phyloP scores from a whole-genome alignment of 1,140 invertebrate species.

The Hycleus cichorii region DNA sequence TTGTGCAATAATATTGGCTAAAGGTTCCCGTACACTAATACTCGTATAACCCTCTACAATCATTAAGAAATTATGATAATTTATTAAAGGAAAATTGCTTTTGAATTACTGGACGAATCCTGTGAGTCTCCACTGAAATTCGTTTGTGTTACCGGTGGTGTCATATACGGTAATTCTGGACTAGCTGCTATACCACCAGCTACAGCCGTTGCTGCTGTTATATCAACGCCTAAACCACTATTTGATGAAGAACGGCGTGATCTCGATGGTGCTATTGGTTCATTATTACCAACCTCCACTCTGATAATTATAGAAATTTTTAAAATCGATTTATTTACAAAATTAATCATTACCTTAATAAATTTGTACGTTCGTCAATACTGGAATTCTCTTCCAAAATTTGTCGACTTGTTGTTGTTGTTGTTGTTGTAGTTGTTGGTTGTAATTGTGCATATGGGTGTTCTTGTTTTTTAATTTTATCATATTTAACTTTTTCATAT shows the following conservation, averaged over 20 bases:
- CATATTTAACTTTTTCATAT: slow-evolving; percentile 53
- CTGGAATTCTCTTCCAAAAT: background rate
- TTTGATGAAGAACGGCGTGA: slow-evolving; percentile 47
- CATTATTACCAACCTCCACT: slow-evolving; percentile 17
- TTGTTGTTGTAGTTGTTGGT: slow-evolving; percentile 17
- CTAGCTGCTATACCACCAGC: slow-evolving; percentile 75
- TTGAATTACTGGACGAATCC: slow-evolving; percentile 63
- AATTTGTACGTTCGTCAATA: slow-evolving; percentile 23
- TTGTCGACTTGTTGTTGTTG: slow-evolving; percentile 17
- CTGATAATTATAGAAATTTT: slow-evolving; percentile 9
- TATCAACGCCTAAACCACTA: slow-evolving; percentile 44
- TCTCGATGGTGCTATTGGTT: slow-evolving; percentile 33
- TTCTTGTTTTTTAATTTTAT: slow-evolving; percentile 48
- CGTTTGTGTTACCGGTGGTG: slow-evolving; percentile 62
- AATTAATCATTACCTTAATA: slow-evolving; percentile 21
- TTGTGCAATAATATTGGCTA: slow-evolving; percentile 62
- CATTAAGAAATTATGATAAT: slow-evolving; percentile 7
- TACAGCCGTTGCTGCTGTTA: slow-evolving; percentile 73
- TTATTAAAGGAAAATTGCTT: background rate
- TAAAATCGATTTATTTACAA: background rate
- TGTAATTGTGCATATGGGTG: slow-evolving; percentile 64
- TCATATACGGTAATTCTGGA: slow-evolving; percentile 84
- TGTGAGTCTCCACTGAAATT: slow-evolving; percentile 81
- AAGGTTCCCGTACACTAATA: slow-evolving; percentile 80
- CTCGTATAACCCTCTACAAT: slow-evolving; percentile 79